These are phyloP conservation scores for Nemopilema nomurai DNA, from an alignment of 30 jellyfish, hydroid and myxozoan species.

Conservation along the genomic window DNA sequence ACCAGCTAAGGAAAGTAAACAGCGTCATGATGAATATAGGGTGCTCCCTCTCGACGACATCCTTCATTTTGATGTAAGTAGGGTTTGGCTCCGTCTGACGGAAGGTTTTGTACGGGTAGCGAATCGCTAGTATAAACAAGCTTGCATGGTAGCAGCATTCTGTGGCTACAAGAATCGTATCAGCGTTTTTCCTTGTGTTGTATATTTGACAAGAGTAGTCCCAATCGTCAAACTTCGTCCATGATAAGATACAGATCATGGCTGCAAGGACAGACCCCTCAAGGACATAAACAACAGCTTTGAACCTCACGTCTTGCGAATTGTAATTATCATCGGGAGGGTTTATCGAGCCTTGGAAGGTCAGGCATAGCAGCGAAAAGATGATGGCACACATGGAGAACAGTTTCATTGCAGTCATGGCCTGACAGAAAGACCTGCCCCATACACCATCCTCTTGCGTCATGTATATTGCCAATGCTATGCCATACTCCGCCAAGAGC, in stretches of 20 bases:
- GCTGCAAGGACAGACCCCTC: conserved; percentile 93
- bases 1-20: conserved; percentile 73
- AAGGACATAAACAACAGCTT: conserved; percentile 90
- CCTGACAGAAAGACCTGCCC: conserved; percentile 85
- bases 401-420: conserved; percentile 78
- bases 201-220: conserved; percentile 73
- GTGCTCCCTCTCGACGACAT: conserved; percentile 76
- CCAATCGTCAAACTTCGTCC: conserved; percentile 96
- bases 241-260: conserved; percentile 80
- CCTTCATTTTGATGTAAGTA: conserved; percentile 42
- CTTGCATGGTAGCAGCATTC: conserved; percentile 71
- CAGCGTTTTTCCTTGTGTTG: conserved; percentile 75
- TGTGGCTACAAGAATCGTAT: conserved; percentile 60
- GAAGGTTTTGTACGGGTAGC: conserved; percentile 69
- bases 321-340: conserved; percentile 61
- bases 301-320: conserved; percentile 86
- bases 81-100: conserved; percentile 67
- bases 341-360: conserved; percentile 73
- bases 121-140: conserved; percentile 56
- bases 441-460: conserved; percentile 66
- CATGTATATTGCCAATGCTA: conserved; percentile 78
- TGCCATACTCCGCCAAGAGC: conserved; percentile 86
- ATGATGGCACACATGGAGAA: conserved; percentile 80
- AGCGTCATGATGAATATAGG: conserved; percentile 84
- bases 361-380: conserved; percentile 73